Percentiles rank a stretch among this genome's conserved stretches.
phyloP scores from a whole-genome alignment of 2,888 invertebrate species.

The Sepioteuthis lessoniana region DNA sequence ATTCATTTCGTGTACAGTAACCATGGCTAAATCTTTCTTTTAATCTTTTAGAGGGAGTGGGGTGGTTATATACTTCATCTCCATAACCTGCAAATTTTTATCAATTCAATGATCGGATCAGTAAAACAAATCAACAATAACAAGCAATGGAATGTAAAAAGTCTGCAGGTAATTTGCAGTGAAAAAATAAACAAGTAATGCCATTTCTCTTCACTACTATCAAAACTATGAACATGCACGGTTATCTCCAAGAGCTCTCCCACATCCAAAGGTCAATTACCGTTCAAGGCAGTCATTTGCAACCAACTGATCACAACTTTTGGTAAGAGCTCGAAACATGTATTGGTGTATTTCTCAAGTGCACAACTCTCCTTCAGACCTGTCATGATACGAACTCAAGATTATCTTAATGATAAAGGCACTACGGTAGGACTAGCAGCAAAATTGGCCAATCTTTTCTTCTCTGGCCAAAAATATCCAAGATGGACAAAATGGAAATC shows the following conservation, averaged over 20 bases:
- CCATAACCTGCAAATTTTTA: slow-evolving; percentile 46
- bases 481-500: slow-evolving; percentile 46
- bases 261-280: slow-evolving; percentile 44
- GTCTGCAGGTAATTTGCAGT: slow-evolving; percentile 44
- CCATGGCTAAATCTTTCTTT: slow-evolving; percentile 35
- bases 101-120: slow-evolving; percentile 47
- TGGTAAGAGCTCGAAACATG: slow-evolving; percentile 44
- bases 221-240: slow-evolving; percentile 44
- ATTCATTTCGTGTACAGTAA: slow-evolving; percentile 34
- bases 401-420: slow-evolving; percentile 49
- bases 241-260: slow-evolving; percentile 39
- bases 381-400: slow-evolving; percentile 49
- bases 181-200: slow-evolving; percentile 45
- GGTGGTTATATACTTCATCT: slow-evolving; percentile 42
- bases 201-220: slow-evolving; percentile 45
- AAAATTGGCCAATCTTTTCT: slow-evolving; percentile 39
- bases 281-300: slow-evolving; percentile 45
- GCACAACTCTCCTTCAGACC: slow-evolving; percentile 47
- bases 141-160: slow-evolving; percentile 47
- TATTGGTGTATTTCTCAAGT: slow-evolving; percentile 46
- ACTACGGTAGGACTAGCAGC: slow-evolving; percentile 49
- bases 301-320: slow-evolving; percentile 46
- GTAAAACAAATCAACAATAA: slow-evolving; percentile 48
- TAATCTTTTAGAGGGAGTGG: slow-evolving; percentile 25
- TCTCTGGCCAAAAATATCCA: slow-evolving; percentile 36